Percentiles rank a stretch among this genome's conserved stretches.
Evolutionary conservation across 2,113 vertebrate genomes (phyloP).

Genomic region (Neolamprologus ventralis): DNA sequence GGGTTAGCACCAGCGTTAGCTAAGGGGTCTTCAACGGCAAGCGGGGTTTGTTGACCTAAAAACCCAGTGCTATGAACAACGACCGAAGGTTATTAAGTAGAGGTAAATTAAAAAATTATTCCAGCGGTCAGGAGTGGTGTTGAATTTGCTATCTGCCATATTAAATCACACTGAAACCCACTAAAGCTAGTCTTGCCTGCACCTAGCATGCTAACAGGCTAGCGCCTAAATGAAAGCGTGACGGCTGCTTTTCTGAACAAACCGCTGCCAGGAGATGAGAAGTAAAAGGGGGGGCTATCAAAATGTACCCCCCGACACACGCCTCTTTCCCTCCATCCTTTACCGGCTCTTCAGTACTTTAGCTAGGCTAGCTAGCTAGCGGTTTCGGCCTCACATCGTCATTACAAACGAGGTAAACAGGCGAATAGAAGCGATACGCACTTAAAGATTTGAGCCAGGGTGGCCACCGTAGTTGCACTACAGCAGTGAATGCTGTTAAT

Average conservation of each 20-base stretch:
- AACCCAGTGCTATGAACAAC: background rate
- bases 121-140: background rate
- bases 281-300: background rate
- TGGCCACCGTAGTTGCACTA: conserved; percentile 33
- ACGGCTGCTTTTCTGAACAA: background rate
- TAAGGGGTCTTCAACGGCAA: background rate
- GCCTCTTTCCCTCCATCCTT: background rate
- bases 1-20: background rate
- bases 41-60: background rate
- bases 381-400: conserved; percentile 25
- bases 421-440: background rate
- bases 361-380: conserved; percentile 46
- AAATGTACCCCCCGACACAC: background rate
- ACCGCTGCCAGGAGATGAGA: background rate
- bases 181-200: background rate
- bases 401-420: conserved; percentile 27
- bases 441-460: background rate
- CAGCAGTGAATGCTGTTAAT: background rate
- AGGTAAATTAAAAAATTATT: background rate
- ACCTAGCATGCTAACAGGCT: conserved; percentile 6
- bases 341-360: background rate
- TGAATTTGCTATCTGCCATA: background rate
- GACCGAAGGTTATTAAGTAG: background rate
- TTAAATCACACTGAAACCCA: background rate
- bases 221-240: background rate